phyloP scores from a whole-genome alignment of 2,797 vertebrate genomes.

The Enteromius fasciolatus region DNA sequence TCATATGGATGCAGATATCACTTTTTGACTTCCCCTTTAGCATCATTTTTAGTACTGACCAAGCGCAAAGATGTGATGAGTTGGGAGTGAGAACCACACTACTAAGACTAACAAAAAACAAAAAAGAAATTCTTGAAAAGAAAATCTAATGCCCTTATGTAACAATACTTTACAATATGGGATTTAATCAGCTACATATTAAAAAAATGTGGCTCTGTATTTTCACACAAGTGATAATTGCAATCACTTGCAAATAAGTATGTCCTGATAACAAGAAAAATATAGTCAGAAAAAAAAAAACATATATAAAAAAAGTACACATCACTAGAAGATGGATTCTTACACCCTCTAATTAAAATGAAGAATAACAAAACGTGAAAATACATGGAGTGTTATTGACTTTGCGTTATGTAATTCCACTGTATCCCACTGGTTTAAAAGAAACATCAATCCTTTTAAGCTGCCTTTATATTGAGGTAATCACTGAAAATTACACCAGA shows the following conservation, averaged over 20 bases:
- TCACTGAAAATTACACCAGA: neutral
- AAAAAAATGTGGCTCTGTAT: neutral
- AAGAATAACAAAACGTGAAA: constrained; percentile 16
- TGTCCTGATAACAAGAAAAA: neutral
- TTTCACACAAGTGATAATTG: neutral
- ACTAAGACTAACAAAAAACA: no score
- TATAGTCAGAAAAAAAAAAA: neutral
- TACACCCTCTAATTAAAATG: neutral
- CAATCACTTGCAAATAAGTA: neutral
- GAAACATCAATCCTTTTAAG: constrained; percentile 14
- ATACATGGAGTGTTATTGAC: constrained; percentile 3
- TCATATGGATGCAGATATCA: no score
- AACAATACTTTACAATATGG: neutral
- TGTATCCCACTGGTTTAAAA: neutral
- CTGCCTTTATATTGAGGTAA: neutral
- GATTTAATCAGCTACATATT: neutral
- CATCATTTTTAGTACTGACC: no score
- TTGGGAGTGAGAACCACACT: no score
- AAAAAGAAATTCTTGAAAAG: no score
- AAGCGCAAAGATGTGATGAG: no score
- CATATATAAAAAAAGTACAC: neutral
- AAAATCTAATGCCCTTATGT: neutral
- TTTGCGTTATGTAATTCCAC: neutral
- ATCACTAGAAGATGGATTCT: neutral
- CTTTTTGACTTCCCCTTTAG: no score